Conservation (phyloP, 1,140 invertebrate genomes). For the Hydropsyche tenuis region DNA sequence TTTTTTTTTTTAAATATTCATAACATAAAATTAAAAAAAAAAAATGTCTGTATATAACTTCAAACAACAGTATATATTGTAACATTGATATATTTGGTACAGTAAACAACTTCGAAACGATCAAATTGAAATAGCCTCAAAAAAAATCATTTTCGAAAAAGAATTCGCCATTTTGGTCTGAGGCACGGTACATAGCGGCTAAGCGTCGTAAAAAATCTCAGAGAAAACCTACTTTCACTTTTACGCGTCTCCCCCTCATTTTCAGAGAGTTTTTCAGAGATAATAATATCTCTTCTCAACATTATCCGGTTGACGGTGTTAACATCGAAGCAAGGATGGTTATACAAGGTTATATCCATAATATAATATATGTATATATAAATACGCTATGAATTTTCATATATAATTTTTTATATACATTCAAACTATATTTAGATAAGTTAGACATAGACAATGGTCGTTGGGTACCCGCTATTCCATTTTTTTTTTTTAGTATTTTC, state of each 20-base stretch:
- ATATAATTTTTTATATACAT: background rate
- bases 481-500: conserved; percentile 24
- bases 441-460: conserved; percentile 25
- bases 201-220: conserved; percentile 6
- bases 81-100: background rate
- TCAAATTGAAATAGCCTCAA: background rate
- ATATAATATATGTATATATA: background rate
- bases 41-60: too few relatives aligned
- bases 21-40: too few relatives aligned
- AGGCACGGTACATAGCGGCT: conserved; percentile 15
- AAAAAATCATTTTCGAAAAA: background rate
- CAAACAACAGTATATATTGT: too few relatives aligned
- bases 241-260: background rate
- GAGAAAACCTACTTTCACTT: background rate
- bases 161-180: conserved; percentile 28
- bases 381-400: background rate
- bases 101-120: background rate
- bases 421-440: conserved; percentile 5
- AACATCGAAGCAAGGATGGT: background rate
- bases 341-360: background rate
- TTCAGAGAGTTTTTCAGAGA: background rate
- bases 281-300: conserved; percentile 11
- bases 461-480: conserved; percentile 25
- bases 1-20: too few relatives aligned
- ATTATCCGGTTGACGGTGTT: background rate